Evolutionary conservation across 2,888 invertebrate genomes (phyloP).

Genomic region (Esperia sulphurella): DNA sequence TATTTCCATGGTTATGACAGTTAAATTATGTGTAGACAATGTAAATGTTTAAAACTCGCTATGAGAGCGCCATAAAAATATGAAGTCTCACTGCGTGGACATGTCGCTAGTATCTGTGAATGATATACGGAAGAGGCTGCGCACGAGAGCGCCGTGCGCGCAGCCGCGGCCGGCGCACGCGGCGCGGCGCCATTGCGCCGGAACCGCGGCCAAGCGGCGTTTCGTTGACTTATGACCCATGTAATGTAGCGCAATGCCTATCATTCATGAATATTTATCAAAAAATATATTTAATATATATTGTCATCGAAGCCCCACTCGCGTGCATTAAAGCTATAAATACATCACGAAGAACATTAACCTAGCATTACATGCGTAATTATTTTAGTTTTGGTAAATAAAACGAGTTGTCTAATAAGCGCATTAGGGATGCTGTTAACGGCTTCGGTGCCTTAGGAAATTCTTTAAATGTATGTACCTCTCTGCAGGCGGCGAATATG

Average conservation of each 20-base stretch:
- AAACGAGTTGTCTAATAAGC: constrained; percentile 55
- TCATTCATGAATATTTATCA: constrained; percentile 77
- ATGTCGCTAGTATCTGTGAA: constrained; percentile 46
- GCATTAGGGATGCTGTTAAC: constrained; percentile 56
- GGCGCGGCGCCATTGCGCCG: constrained; percentile 22
- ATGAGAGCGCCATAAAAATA: constrained; percentile 61
- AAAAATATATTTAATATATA: constrained; percentile 58
- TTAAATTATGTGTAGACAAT: constrained; percentile 64
- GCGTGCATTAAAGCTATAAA: constrained; percentile 59
- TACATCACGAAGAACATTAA: constrained; percentile 58
- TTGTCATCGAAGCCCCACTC: constrained; percentile 42
- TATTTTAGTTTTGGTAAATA: constrained; percentile 60
- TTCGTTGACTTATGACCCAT: constrained; percentile 71
- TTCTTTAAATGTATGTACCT: constrained; percentile 33
- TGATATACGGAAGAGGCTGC: constrained; percentile 42
- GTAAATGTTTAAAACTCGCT: constrained; percentile 41
- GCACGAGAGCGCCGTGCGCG: too few relatives aligned
- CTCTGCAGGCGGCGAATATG: constrained; percentile 50
- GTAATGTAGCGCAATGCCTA: constrained; percentile 73
- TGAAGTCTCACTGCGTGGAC: constrained; percentile 61
- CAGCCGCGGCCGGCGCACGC: constrained; percentile 29
- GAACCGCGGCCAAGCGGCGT: constrained; percentile 46
- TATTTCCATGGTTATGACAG: constrained; percentile 52
- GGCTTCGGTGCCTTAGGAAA: constrained; percentile 6
- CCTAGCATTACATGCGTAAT: constrained; percentile 54